These are phyloP conservation scores for Eunapius fragilis DNA, from an alignment of 37 sponge, comb jelly and placozoan genomes.

Conservation along the genomic window DNA sequence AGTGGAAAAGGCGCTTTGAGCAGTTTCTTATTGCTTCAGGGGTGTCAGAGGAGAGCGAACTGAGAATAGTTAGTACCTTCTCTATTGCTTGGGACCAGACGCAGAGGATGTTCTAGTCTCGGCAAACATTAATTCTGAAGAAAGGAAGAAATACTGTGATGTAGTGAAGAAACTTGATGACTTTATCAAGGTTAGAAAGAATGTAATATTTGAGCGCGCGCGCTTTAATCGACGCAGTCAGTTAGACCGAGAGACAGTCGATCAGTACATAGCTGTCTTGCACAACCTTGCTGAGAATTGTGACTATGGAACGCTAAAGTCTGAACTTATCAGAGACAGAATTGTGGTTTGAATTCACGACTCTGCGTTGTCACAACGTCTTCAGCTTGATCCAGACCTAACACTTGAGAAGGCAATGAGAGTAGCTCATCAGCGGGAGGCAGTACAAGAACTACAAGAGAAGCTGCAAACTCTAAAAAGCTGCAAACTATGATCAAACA, in stretches of 20 bases:
- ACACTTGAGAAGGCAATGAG: constrained; percentile 18
- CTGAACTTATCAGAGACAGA: constrained; percentile 7
- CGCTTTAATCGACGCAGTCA: constrained; percentile 1
- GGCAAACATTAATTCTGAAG: not conserved
- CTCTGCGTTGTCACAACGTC: not conserved
- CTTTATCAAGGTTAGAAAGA: not conserved
- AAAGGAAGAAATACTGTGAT: constrained; percentile 11
- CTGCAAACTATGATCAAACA: not conserved
- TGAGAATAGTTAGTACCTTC: not conserved
- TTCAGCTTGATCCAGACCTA: constrained; percentile 11
- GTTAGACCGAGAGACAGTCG: constrained; percentile 2
- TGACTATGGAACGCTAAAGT: constrained; percentile 3
- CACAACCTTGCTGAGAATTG: constrained; percentile 17
- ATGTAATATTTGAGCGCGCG: not conserved
- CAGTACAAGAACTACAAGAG: constrained; percentile 28
- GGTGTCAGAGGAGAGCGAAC: not conserved
- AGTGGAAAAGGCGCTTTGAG: constrained; percentile 16
- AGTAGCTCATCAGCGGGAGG: not conserved
- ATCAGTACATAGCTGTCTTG: constrained; percentile 16
- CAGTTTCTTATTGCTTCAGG: constrained; percentile 7
- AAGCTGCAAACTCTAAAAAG: constrained; percentile 2
- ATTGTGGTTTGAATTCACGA: constrained; percentile 14
- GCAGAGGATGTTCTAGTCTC: constrained; percentile 10
- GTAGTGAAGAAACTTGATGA: constrained; percentile 10
- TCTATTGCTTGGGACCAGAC: constrained; percentile 7